A percentile compares a stretch with the other conserved stretches of the same genome.
Conservation (phyloP, 2,888 invertebrate genomes). For the Zonitis immaculata region DNA sequence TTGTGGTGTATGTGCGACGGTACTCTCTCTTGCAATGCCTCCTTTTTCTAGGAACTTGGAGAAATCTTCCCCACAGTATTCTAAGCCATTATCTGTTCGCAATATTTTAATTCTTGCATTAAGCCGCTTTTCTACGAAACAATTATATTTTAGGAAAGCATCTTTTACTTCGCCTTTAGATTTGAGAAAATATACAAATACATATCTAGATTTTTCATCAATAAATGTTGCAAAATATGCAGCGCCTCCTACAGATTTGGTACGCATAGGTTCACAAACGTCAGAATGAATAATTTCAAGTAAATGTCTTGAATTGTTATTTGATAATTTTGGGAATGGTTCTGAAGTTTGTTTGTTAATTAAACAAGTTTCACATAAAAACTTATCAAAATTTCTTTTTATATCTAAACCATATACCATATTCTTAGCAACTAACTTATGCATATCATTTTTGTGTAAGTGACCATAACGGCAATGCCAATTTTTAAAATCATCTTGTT, state of each 20-base stretch:
- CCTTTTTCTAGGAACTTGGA: conserved; percentile 17
- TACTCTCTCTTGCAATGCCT: conserved; percentile 36
- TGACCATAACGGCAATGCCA: background rate
- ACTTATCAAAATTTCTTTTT: no score
- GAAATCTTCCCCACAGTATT: conserved; percentile 23
- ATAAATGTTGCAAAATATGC: conserved; percentile 41
- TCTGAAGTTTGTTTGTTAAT: no score
- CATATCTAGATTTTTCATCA: conserved; percentile 34
- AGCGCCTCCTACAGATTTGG: conserved; percentile 33
- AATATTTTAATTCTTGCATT: conserved; percentile 25
- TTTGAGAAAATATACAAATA: conserved; percentile 37
- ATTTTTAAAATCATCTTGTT: background rate
- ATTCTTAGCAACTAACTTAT: background rate
- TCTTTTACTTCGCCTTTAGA: conserved; percentile 34
- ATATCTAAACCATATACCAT: background rate
- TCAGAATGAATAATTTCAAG: conserved; percentile 40
- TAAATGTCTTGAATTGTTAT: conserved; percentile 26
- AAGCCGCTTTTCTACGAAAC: conserved; percentile 29
- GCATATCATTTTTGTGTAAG: background rate
- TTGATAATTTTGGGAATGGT: background rate
- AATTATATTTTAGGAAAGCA: conserved; percentile 29
- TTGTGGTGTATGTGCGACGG: conserved; percentile 35
- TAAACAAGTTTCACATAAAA: no score
- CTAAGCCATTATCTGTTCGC: conserved; percentile 28
- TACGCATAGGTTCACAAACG: conserved; percentile 41